These are phyloP conservation scores for Sebastiscus tertius DNA, from an alignment of 2,797 vertebrate species.

Conservation along the genomic window DNA sequence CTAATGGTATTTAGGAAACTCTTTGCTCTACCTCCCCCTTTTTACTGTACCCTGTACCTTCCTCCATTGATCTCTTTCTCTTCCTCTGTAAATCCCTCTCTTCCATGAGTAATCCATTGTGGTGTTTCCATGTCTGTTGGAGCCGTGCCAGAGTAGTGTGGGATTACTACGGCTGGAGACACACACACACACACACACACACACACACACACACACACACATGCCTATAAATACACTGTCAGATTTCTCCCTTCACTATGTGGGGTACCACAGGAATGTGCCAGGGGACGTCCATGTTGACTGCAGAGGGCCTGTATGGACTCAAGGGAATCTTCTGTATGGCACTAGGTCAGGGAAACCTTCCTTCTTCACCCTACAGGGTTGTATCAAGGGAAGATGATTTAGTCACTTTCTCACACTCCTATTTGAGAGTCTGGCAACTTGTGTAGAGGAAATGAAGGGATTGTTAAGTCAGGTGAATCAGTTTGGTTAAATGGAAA, in stretches of 20 bases:
- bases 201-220: background rate
- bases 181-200: slow-evolving; percentile 24
- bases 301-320: slow-evolving; percentile 20
- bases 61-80: slow-evolving; percentile 65
- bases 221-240: slow-evolving; percentile 33
- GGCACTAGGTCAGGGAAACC: slow-evolving; percentile 49
- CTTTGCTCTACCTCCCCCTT: slow-evolving; percentile 32
- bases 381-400: slow-evolving; percentile 38
- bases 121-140: slow-evolving; percentile 75
- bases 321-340: slow-evolving; percentile 36
- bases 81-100: slow-evolving; percentile 69
- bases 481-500: background rate
- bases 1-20: slow-evolving; percentile 56
- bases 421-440: slow-evolving; percentile 9
- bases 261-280: slow-evolving; percentile 46
- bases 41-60: slow-evolving; percentile 59
- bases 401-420: slow-evolving; percentile 53
- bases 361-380: slow-evolving; percentile 2
- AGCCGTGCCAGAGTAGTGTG: slow-evolving; percentile 67
- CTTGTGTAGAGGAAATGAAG: slow-evolving; percentile 20
- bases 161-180: slow-evolving; percentile 65
- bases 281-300: slow-evolving; percentile 43
- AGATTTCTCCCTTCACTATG: slow-evolving; percentile 36
- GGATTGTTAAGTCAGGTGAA: slow-evolving; percentile 11
- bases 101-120: slow-evolving; percentile 70